Evolutionary conservation across 2,113 vertebrate species (phyloP).

Genomic region (Ceuthmochares aereus): DNA sequence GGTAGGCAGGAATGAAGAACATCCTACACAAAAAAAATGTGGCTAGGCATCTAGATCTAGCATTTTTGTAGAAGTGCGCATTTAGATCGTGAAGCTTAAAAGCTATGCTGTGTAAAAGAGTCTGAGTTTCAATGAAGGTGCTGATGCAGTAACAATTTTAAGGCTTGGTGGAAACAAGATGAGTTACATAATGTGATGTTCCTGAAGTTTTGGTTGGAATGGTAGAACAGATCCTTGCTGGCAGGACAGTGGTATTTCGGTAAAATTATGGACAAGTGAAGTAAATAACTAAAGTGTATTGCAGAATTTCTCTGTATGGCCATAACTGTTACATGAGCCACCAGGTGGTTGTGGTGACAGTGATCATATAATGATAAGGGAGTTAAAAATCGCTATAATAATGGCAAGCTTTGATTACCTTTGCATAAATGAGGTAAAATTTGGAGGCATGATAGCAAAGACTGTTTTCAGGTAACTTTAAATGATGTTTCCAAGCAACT

Average conservation of each 20-base stretch:
- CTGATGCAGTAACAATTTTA: slow-evolving; percentile 48
- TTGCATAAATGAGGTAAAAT: background rate
- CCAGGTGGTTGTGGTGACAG: background rate
- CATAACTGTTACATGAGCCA: background rate
- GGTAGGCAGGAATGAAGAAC: slow-evolving; percentile 46
- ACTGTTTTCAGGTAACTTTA: background rate
- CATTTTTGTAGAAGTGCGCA: background rate
- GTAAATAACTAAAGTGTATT: background rate
- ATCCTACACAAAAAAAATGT: slow-evolving; percentile 43
- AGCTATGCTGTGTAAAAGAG: slow-evolving; percentile 23
- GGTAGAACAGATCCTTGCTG: background rate
- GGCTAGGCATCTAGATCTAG: background rate
- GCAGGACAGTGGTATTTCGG: background rate
- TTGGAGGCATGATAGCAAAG: background rate
- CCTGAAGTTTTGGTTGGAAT: background rate
- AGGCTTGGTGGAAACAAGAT: background rate
- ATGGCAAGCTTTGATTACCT: background rate
- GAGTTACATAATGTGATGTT: background rate
- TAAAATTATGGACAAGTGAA: background rate
- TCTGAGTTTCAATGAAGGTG: slow-evolving; percentile 28
- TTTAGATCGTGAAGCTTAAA: slow-evolving; percentile 14
- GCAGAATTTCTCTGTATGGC: background rate
- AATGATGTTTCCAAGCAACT: background rate
- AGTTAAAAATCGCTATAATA: background rate
- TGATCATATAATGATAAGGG: background rate